Base-by-base conservation (phyloP, 2,888 invertebrate species). In the Spisula subtruncata region DNA sequence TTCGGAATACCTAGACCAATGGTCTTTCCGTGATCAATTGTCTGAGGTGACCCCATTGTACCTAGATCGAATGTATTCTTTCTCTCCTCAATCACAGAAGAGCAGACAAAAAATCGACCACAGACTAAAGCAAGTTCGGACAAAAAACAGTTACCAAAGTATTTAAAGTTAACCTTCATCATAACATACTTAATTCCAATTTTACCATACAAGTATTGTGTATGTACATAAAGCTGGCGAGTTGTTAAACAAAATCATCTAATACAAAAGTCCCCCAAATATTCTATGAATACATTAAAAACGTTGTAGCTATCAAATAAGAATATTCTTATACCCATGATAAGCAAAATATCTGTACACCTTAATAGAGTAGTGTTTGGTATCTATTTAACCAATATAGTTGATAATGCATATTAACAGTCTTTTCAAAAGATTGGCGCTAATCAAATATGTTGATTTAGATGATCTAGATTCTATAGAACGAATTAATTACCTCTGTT, bases 391-490 rank as follows among this genome's bases (percentile, higher is more conserved):
- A 66, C 25, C 25, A 25, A 66, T 51, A 25, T n/a, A 25, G n/a
- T 25, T 66, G 60, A 66, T 66, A 20, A 25, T 25, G 25, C 60
- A 12, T 66, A 25, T 66, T 25, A 66, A 66, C 5, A 66, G 60
- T n/a, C n/a, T 66, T 66, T 66, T 66, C 60, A 66, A 66, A 25
- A 66, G 60, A 8, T n/a, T 66, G 60, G n/a, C 25, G 60, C 60
- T 66, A 66, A 66, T 66, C 60, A 25, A 25, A 66, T 66, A 66
- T 66, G 60, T 66, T 66, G n/a, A 66, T 66, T 66, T 25, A n/a
- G 60, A 66, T 66, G 25, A 20, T n/a, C 60, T 66, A 66, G 6
- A n/a, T n/a, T n/a, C 10, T 25, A 25, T 66, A 12, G n/a, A 66
- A 66, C 25, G 60, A 66, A 66, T 66, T 66, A 25, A 25, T 66